A percentile compares a stretch with the other conserved stretches of the same genome.
Conservation (phyloP, 2,888 invertebrate species). For the Flexamia atlantica region DNA sequence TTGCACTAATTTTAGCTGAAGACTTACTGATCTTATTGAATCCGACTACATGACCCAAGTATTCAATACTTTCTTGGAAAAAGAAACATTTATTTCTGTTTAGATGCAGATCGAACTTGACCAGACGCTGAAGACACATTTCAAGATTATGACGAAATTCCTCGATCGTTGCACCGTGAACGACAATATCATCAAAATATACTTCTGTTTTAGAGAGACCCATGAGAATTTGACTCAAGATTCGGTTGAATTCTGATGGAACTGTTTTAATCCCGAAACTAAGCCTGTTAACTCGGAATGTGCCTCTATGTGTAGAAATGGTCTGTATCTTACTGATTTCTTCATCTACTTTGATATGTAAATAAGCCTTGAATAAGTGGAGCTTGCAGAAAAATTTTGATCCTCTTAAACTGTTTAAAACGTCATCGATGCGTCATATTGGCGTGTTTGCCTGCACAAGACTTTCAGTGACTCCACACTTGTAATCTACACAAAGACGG, state of each 20-base stretch:
- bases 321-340: constrained; percentile 49
- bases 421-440: constrained; percentile 50
- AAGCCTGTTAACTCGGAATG: background rate
- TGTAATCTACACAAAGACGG: background rate
- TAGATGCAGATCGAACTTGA: too few species aligned
- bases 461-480: background rate
- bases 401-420: constrained; percentile 47
- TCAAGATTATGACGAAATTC: too few species aligned
- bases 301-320: constrained; percentile 58
- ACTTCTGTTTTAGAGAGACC: background rate
- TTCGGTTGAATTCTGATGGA: background rate
- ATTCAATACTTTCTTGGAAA: too few species aligned
- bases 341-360: constrained; percentile 25
- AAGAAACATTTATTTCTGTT: too few species aligned
- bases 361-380: constrained; percentile 58
- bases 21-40: too few species aligned
- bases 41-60: too few species aligned
- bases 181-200: background rate
- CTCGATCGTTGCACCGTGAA: too few species aligned
- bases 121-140: too few species aligned
- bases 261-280: background rate
- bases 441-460: constrained; percentile 65
- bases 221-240: background rate
- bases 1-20: too few species aligned
- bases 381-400: constrained; percentile 57